Conservation (phyloP, 2,113 vertebrate species). For the Mustelus asterias region DNA sequence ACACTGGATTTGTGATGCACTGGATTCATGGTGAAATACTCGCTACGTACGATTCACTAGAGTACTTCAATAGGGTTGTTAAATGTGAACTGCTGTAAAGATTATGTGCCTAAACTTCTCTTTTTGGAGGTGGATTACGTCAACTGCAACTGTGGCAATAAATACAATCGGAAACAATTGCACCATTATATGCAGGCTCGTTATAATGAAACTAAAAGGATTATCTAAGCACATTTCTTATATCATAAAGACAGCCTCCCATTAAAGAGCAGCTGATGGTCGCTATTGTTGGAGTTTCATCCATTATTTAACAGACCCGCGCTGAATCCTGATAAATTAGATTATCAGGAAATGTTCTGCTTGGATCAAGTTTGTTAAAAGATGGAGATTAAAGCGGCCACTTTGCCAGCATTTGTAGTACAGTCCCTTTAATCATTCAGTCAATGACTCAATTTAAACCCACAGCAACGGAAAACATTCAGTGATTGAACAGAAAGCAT, state of each 20-base stretch:
- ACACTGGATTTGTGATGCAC: not conserved
- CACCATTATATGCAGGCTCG: not conserved
- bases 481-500: not conserved
- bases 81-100: not conserved
- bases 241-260: not conserved
- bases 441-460: slow-evolving; percentile 1
- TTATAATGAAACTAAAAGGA: not conserved
- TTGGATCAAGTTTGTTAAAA: slow-evolving; percentile 11
- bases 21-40: not conserved
- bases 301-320: not conserved
- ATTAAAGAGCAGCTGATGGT: not conserved
- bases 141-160: not conserved
- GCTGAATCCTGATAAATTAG: slow-evolving; percentile 20
- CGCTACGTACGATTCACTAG: too few species aligned
- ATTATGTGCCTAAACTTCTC: not conserved
- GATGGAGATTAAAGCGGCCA: not conserved
- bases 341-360: not conserved
- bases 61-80: not conserved
- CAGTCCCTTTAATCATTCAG: not conserved
- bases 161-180: not conserved
- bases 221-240: not conserved
- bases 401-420: not conserved
- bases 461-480: not conserved
- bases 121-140: not conserved
- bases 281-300: not conserved